Evolutionary conservation across 2,797 vertebrate genomes (phyloP), one percentile per base, ranked within the genome.

Genomic region (Apogon hyalosoma): DNA sequence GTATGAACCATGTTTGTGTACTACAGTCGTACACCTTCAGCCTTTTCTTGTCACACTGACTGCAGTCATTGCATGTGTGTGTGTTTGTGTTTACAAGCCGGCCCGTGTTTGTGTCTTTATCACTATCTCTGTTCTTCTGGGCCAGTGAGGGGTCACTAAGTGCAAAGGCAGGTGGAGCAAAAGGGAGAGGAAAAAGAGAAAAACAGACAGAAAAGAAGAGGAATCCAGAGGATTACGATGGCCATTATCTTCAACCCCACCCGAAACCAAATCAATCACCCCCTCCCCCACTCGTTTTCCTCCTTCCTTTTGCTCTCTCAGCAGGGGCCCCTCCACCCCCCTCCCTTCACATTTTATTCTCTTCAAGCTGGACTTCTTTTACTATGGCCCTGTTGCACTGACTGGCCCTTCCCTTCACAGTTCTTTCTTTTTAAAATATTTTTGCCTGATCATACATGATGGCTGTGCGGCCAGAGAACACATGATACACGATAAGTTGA

Each of bases 291-390:
- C 59, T 40, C 14, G 64, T 57, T 79, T 72, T 77, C 54, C 61
- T 67, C 63, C 49, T 43, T 11, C 45, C 55, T 48, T 49, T 61
- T 38, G 63, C 43, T 73, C 14, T 75, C 46, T 80, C 66, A 75
- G 71, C 40, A 2, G 33, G 57, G 56, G 76, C 12, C 46, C 47
- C 33, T 55, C 54, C 28, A 24, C 31, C 28, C 55, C 43, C 59
- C 18, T 38, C 49, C 45, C 48, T 24, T 55, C 68, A 16, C 53
- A 65, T 71, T 79, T 80, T 61, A 63, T 82, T 85, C 45, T 59
- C 31, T 47, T 10, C 39, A 28, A 31, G 2, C 36, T 16, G 33
- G 39, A 42, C 39, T 54, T 64, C 63, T 43, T 63, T 55, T 40
- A 73, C n/a, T 2, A 19, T 21, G 16, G 33, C 51, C 73, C 70